Base-by-base conservation (phyloP, 1,140 invertebrate genomes). In the Drosophila sproati region DNA sequence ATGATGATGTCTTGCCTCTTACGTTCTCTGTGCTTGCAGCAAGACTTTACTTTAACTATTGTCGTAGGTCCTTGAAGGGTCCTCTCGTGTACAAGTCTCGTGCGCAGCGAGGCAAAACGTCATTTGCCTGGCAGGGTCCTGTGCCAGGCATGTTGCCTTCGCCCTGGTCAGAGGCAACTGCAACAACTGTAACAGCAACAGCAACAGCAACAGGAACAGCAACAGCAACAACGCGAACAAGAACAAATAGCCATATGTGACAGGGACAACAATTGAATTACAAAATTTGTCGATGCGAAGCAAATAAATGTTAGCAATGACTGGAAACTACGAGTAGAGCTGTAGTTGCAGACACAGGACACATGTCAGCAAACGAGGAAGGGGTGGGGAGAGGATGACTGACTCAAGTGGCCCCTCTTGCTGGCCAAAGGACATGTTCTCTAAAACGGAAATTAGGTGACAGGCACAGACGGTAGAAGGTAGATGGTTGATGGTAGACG, bases 361-460 rank as follows among this genome's bases (percentile, higher is more conserved):
- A 50, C 41, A 64, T 70, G 72, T 61, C 71, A 41, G 56, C 56
- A 20, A 12, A 41, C 34, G 45, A 45, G 37, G 12, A n/a, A 34
- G 32, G 35, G 29, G 10, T 34, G 5, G 34, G 34, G 5, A 5
- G 34, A 34, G 34, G 34, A 34, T 5, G 12, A 45, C 41, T 59
- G 41, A 34, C 37, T 83, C 68, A 77, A 87, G 80, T 88, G 83
- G 48, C 68, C 71, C 82, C 39, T 43, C n/a, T 70, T 43, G 66
- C 60, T 34, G 77, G 68, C 47, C 67, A 70, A 35, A 66, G 66
- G 80, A 89, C 85, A 73, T 85, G 85, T 89, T 85, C 72, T 71
- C 78, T 71, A 85, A 81, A 89, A 89, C 85, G 85, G 85, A 89
- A 89, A 89, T 89, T 89, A 90, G 85, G 85, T 89, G 85, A 89